These are phyloP conservation scores for Otolemur crassicaudatus DNA, from an alignment of 2,797 vertebrate genomes.

Conservation along the genomic window DNA sequence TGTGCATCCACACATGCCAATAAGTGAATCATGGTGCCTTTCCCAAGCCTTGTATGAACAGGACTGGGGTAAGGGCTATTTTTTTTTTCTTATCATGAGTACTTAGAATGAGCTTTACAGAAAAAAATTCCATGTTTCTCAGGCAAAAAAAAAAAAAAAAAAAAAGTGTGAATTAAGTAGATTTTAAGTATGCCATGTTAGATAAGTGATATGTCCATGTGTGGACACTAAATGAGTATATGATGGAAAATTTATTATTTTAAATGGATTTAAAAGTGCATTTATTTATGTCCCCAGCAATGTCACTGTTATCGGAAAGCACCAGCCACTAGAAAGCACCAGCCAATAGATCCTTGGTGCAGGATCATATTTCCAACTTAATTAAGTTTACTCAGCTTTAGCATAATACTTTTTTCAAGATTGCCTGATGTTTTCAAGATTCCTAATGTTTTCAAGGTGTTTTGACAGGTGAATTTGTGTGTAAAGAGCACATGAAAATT, in stretches of 20 bases:
- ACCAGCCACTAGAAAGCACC: neutral
- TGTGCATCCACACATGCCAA: conserved; percentile 90
- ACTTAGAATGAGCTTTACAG: conserved; percentile 84
- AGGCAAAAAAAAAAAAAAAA: conserved; percentile 82
- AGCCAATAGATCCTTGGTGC: neutral
- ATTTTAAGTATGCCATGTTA: conserved; percentile 51
- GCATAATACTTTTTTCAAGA: conserved; percentile 12
- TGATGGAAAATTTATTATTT: conserved; percentile 35
- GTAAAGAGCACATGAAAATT: neutral
- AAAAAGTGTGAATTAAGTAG: conserved; percentile 14
- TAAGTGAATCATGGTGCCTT: conserved; percentile 92
- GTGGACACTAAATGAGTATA: conserved; percentile 18
- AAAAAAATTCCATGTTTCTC: conserved; percentile 89
- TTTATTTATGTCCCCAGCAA: neutral
- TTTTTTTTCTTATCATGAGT: conserved; percentile 82
- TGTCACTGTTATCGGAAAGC: neutral
- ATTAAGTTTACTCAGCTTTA: conserved; percentile 4
- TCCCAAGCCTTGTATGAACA: conserved; percentile 93
- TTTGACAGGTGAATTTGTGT: conserved; percentile 11
- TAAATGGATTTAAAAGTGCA: neutral
- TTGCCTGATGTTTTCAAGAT: conserved; percentile 3
- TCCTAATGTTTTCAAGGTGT: neutral
- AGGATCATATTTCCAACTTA: neutral
- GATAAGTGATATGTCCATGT: conserved; percentile 23
- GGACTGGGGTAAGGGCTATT: conserved; percentile 90